A percentile compares a stretch with the other conserved stretches of the same genome.
phyloP scores from a whole-genome alignment of 1,140 invertebrate species.

The Mamestra configurata region DNA sequence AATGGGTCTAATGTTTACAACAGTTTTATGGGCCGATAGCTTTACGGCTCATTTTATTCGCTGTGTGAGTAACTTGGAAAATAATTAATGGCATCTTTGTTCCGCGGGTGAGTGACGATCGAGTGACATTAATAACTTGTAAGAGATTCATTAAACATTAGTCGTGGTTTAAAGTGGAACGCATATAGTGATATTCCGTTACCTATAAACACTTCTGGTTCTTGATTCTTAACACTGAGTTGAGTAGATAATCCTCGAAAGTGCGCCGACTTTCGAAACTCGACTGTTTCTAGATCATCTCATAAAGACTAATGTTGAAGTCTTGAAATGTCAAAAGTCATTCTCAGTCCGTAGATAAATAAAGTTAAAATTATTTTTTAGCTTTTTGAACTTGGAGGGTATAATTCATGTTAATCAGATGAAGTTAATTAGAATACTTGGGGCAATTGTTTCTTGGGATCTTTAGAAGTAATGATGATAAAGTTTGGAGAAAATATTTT shows the following conservation, averaged over 20 bases:
- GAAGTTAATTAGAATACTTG: conserved; percentile 17
- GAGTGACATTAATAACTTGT: conserved; percentile 22
- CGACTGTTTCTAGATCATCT: conserved; percentile 23
- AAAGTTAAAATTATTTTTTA: conserved; percentile 30
- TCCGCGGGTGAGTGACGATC: neutral
- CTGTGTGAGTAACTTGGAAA: neutral
- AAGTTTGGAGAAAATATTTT: neutral
- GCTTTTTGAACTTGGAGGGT: conserved; percentile 8
- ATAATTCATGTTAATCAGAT: conserved; percentile 31
- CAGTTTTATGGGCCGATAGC: conserved; percentile 50
- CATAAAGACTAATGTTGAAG: conserved; percentile 13
- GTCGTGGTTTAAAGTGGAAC: neutral
- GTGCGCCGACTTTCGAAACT: conserved; percentile 34
- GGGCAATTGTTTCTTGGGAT: neutral
- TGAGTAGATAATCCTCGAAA: conserved; percentile 1
- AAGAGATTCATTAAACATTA: conserved; percentile 4
- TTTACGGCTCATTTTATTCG: conserved; percentile 39
- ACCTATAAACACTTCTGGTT: no score
- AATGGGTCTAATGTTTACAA: conserved; percentile 64
- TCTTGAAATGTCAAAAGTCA: conserved; percentile 30
- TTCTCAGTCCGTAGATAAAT: neutral
- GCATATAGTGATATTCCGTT: neutral
- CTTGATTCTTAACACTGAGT: neutral
- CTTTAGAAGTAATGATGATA: neutral
- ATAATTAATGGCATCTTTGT: conserved; percentile 17